Conservation (phyloP, 2,888 invertebrate species). For the Ptilodon capucinus region DNA sequence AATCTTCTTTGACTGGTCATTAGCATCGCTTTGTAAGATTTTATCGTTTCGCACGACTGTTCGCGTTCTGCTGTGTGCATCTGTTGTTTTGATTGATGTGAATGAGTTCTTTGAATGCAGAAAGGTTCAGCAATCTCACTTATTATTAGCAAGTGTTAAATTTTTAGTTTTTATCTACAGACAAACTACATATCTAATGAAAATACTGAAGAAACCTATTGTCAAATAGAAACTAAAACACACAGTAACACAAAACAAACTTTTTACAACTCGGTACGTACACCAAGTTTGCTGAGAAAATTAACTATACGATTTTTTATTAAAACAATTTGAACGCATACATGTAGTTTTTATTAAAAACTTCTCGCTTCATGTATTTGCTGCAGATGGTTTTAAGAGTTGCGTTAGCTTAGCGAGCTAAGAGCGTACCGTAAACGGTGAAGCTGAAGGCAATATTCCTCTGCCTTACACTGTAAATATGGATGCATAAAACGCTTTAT, state of each 20-base stretch:
- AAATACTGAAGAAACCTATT: neutral
- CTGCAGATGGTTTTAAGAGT: neutral
- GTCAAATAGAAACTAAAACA: neutral
- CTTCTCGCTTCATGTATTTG: slow-evolving; percentile 1
- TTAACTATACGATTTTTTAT: neutral
- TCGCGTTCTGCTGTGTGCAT: neutral
- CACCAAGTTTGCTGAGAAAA: neutral
- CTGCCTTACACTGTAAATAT: neutral
- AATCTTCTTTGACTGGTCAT: neutral
- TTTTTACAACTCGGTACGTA: neutral
- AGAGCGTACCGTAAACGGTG: neutral
- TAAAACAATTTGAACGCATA: neutral
- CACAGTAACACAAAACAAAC: neutral
- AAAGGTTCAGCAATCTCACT: neutral
- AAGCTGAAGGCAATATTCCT: neutral
- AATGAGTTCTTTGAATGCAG: neutral
- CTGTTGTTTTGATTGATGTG: neutral
- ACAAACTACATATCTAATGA: too few species aligned
- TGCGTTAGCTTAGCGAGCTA: neutral
- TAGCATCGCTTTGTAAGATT: neutral
- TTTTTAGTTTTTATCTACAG: too few species aligned
- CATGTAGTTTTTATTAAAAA: neutral
- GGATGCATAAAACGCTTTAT: neutral
- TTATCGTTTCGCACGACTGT: neutral
- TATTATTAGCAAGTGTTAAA: too few species aligned